phyloP scores from a whole-genome alignment of 2,797 vertebrate genomes.

The Euthynnus affinis region DNA sequence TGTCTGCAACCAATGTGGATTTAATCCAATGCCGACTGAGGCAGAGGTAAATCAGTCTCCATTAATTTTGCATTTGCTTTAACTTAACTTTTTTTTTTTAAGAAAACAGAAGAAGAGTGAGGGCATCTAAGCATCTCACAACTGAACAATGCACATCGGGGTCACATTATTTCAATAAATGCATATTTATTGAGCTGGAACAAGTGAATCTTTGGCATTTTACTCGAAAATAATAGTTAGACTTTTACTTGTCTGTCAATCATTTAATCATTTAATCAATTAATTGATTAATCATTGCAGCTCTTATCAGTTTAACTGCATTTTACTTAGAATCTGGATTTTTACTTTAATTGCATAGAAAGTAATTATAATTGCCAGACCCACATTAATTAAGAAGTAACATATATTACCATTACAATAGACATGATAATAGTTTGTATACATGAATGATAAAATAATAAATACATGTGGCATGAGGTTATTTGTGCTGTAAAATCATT shows the following conservation, averaged over 20 bases:
- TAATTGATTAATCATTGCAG: too few relatives aligned
- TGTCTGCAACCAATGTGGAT: slow-evolving; percentile 96
- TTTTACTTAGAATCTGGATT: neutral
- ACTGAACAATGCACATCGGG: neutral
- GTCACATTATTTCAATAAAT: too few relatives aligned
- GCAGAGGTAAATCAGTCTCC: slow-evolving; percentile 77
- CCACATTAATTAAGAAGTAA: neutral
- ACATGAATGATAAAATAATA: neutral
- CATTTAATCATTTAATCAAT: too few relatives aligned
- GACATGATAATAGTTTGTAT: neutral
- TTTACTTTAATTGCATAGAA: neutral
- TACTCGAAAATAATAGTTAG: too few relatives aligned
- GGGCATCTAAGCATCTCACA: neutral
- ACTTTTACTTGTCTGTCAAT: too few relatives aligned
- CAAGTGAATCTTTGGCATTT: too few relatives aligned
- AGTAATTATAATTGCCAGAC: neutral
- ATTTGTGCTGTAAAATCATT: neutral
- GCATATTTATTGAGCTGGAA: too few relatives aligned
- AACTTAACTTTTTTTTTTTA: neutral
- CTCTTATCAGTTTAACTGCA: neutral
- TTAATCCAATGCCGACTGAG: slow-evolving; percentile 90
- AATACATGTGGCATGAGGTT: neutral
- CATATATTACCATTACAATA: neutral
- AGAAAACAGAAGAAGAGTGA: neutral
- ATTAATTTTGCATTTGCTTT: neutral